Base-by-base conservation (phyloP, 2,888 invertebrate genomes). In the Rosalia funebris region DNA sequence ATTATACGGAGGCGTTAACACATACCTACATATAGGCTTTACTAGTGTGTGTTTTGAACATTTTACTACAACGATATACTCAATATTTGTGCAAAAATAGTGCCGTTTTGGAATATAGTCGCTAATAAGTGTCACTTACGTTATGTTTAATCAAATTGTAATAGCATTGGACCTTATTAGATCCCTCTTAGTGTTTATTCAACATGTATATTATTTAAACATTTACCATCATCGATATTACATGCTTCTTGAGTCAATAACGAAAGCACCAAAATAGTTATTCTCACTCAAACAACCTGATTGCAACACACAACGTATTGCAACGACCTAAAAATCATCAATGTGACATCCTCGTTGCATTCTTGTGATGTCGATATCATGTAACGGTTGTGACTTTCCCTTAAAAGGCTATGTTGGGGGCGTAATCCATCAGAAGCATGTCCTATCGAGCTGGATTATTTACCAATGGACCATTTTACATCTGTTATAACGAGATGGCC, bases 11-110 rank as follows among this genome's bases (percentile, higher is more conserved):
- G 36, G 14, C 44, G 42, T 60, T 58, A 53, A 60, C 57, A 45
- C 58, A 47, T 57, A 58, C 52, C 32, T 55, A 42, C 59, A 60
- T 42, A 62, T 61, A 65, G 61, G 72, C 73, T 72, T 71, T 68
- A 57, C 62, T 70, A 72, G 71, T 72, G 73, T 73, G 72, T 71
- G 70, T 72, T 71, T 70, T 66, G 44, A 68, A 63, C 63, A 69
- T 70, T 62, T 61, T 68, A 71, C 68, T 71, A 75, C 75, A 77
- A 76, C 77, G 76, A 77, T 75, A 73, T 77, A 77, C 72, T 77
- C 75, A 73, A 66, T 75, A 72, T 62, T 73, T 74, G 75, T 75
- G 75, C 72, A 74, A 68, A 68, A 69, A 71, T 71, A 74, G 71
- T 71, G 73, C 65, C 71, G 10, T 66, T 60, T 61, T 44, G 60